phyloP scores from a whole-genome alignment of 1,140 invertebrate species.

The Drosophila arizonae region DNA sequence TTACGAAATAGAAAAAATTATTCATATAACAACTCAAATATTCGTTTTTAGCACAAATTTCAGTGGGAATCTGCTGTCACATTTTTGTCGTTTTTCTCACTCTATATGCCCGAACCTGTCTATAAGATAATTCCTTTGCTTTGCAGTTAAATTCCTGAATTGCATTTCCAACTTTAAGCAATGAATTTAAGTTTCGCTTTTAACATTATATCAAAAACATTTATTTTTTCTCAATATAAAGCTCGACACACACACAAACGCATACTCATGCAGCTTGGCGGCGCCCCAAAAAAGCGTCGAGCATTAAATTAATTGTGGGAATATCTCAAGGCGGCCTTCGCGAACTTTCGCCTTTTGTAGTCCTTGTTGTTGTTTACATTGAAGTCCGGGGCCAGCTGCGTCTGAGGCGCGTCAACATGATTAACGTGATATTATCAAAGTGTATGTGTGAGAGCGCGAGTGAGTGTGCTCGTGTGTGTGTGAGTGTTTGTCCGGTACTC shows the following conservation, averaged over 20 bases:
- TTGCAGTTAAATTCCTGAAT: no score
- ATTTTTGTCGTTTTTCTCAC: no score
- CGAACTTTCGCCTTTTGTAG: constrained; percentile 46
- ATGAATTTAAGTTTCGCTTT: neutral
- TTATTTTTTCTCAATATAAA: neutral
- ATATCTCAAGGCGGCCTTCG: constrained; percentile 60
- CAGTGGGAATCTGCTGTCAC: no score
- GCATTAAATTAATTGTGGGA: constrained; percentile 64
- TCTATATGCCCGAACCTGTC: no score
- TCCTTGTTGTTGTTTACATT: constrained; percentile 40
- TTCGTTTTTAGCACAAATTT: no score
- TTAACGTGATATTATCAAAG: constrained; percentile 66
- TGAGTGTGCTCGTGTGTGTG: constrained; percentile 13
- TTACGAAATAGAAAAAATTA: no score
- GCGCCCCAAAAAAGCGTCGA: constrained; percentile 40
- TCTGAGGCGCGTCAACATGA: constrained; percentile 63
- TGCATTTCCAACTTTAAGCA: no score
- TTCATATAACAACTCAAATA: no score
- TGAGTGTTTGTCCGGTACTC: constrained; percentile 21
- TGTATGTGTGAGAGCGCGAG: constrained; percentile 6
- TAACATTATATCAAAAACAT: neutral
- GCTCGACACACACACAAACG: neutral
- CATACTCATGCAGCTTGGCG: constrained; percentile 3
- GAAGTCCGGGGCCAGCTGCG: constrained; percentile 42
- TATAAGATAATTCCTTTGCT: no score